Conservation (phyloP, 1,140 invertebrate genomes). For the Neodiprion fabricii region DNA sequence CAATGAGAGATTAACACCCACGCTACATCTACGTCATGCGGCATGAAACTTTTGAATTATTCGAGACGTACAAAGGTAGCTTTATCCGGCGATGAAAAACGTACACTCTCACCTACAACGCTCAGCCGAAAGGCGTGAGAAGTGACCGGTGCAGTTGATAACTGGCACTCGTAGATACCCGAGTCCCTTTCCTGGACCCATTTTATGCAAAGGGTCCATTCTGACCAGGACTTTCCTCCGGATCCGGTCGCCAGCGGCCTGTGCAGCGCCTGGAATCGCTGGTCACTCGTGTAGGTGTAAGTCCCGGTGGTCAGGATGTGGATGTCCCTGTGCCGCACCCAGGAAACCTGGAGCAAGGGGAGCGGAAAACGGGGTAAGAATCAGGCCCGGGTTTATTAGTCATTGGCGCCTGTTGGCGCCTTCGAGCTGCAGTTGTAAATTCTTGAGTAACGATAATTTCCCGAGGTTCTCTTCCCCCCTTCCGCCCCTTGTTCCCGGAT, state of each 20-base stretch:
- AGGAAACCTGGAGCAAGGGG: constrained; percentile 62
- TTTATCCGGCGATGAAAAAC: too few species aligned
- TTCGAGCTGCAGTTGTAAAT: constrained; percentile 30
- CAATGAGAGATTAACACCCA: too few species aligned
- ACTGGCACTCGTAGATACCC: constrained; percentile 78
- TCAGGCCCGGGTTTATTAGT: not conserved
- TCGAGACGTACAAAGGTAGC: too few species aligned
- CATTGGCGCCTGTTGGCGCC: not conserved
- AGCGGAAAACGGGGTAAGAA: not conserved
- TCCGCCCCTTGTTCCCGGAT: constrained; percentile 40
- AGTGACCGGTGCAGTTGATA: constrained; percentile 70
- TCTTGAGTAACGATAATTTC: constrained; percentile 45
- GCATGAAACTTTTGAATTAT: too few species aligned
- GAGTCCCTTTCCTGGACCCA: constrained; percentile 83
- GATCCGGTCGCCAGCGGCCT: constrained; percentile 61
- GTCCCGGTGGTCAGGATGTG: constrained; percentile 82
- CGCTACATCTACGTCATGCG: too few species aligned
- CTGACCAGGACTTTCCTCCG: constrained; percentile 36
- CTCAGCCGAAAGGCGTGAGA: constrained; percentile 68
- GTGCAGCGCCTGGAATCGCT: constrained; percentile 82
- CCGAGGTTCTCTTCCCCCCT: constrained; percentile 33
- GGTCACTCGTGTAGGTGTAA: constrained; percentile 84
- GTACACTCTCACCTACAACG: constrained; percentile 64
- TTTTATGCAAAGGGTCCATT: constrained; percentile 86
- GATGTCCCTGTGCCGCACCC: constrained; percentile 83